A percentile compares a stretch with the other conserved stretches of the same genome.
These are phyloP conservation scores for Heterodera carotae DNA, from an alignment of 1,140 invertebrate species.

Conservation along the genomic window DNA sequence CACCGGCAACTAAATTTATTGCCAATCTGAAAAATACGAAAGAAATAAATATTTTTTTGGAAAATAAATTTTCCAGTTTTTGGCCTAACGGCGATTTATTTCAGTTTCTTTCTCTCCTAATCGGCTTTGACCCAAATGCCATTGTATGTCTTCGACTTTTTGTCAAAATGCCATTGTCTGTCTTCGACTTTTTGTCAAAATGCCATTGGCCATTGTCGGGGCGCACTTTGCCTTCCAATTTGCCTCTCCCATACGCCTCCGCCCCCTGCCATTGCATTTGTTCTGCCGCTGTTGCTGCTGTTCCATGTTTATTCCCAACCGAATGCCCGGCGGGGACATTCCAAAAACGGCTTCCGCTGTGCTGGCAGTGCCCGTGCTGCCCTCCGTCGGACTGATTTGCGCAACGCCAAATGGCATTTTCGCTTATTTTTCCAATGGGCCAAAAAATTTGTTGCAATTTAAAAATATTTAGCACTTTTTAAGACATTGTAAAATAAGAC, in stretches of 20 bases:
- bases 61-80: not conserved
- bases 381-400: constrained; percentile 13
- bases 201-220: not conserved
- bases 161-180: not conserved
- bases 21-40: constrained; percentile 40
- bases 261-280: not conserved
- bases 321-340: not conserved
- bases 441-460: too few relatives aligned
- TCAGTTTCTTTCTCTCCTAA: not conserved
- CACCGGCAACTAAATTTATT: constrained; percentile 47
- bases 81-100: not conserved
- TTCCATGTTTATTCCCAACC: not conserved
- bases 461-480: not conserved
- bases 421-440: not conserved
- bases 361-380: constrained; percentile 8
- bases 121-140: too few relatives aligned
- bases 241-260: not conserved
- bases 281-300: not conserved
- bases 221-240: constrained; percentile 18
- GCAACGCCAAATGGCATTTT: constrained; percentile 9
- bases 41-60: not conserved
- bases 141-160: not conserved
- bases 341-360: constrained; percentile 15
- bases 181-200: not conserved
- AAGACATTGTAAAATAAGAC: not conserved